phyloP scores from a whole-genome alignment of 1,140 invertebrate genomes.

The Gerris buenoi region DNA sequence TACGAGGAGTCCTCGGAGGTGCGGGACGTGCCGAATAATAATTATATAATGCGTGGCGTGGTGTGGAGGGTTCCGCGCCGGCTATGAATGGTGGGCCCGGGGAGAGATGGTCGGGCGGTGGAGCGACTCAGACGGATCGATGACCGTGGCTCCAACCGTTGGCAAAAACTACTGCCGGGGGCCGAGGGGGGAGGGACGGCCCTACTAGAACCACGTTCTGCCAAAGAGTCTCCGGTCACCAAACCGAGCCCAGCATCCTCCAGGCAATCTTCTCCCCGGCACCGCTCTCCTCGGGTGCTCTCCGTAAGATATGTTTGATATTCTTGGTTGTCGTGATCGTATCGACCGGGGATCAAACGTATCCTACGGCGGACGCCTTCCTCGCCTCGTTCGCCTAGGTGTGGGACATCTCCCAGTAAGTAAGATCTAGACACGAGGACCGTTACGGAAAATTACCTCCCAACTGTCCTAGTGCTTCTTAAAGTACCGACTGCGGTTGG shows the following conservation, averaged over 20 bases:
- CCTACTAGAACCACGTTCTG: not conserved
- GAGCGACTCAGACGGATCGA: constrained; percentile 11
- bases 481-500: too few relatives aligned
- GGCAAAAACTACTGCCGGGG: constrained; percentile 15
- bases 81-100: constrained; percentile 8
- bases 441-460: too few relatives aligned
- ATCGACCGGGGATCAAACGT: not conserved
- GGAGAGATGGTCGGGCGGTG: constrained; percentile 13
- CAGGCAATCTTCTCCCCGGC: not conserved
- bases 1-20: not conserved
- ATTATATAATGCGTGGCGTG: not conserved
- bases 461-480: too few relatives aligned
- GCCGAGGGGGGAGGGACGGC: constrained; percentile 4
- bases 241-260: not conserved
- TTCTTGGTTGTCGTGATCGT: not conserved
- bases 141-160: constrained; percentile 11
- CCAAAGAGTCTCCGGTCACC: not conserved
- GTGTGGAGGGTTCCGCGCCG: not conserved
- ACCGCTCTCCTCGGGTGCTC: not conserved
- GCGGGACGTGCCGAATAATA: not conserved
- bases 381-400: too few relatives aligned
- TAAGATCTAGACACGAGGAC: too few relatives aligned
- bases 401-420: too few relatives aligned
- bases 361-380: not conserved
- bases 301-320: not conserved